phyloP scores from a whole-genome alignment of 2,113 vertebrate species.

The Struthio camelus region DNA sequence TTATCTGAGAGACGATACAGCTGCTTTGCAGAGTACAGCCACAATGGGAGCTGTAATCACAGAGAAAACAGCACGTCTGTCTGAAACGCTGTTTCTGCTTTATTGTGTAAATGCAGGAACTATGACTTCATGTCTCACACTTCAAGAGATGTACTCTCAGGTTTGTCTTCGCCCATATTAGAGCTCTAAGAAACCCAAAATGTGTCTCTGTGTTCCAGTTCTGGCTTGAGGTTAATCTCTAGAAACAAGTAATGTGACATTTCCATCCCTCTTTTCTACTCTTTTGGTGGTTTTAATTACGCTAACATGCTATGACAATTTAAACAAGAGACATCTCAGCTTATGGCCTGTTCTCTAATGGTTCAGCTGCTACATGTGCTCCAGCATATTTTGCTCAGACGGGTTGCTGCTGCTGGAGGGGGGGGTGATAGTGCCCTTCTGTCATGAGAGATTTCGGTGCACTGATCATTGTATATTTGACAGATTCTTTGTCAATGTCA shows the following conservation, averaged over 20 bases:
- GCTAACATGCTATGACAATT: constrained; percentile 73
- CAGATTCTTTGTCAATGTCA: constrained; percentile 81
- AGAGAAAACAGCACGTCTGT: constrained; percentile 44
- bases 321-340: constrained; percentile 67
- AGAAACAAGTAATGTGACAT: constrained; percentile 66
- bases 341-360: constrained; percentile 64
- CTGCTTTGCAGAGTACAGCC: neutral
- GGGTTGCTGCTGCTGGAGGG: constrained; percentile 61
- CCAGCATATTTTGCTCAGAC: constrained; percentile 52
- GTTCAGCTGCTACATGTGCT: constrained; percentile 63
- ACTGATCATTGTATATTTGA: constrained; percentile 71
- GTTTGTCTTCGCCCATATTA: constrained; percentile 31
- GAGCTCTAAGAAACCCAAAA: constrained; percentile 59
- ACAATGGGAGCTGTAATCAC: constrained; percentile 2
- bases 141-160: neutral
- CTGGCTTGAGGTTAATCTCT: constrained; percentile 72
- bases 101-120: constrained; percentile 49
- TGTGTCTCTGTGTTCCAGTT: constrained; percentile 44
- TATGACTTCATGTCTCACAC: constrained; percentile 32
- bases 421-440: constrained; percentile 59
- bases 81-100: constrained; percentile 48
- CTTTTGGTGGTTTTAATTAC: constrained; percentile 71
- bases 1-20: neutral
- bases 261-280: constrained; percentile 74
- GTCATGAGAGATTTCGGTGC: constrained; percentile 73